A percentile compares a stretch with the other conserved stretches of the same genome.
These are phyloP conservation scores for Zaprionus gabonicus DNA, from an alignment of 1,140 invertebrate genomes.

Conservation along the genomic window DNA sequence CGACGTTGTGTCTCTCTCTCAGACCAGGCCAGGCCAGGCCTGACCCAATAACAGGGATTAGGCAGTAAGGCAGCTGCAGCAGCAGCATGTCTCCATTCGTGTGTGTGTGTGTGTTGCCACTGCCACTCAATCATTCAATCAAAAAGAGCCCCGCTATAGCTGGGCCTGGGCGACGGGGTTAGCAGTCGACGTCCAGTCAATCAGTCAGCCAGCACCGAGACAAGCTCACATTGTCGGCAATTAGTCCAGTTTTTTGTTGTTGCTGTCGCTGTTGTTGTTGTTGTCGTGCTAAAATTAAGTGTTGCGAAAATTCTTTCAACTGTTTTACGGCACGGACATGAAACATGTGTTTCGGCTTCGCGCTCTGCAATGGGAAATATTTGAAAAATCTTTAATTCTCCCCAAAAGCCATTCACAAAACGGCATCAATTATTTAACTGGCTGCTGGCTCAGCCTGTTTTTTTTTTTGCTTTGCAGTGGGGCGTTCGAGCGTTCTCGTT, in stretches of 20 bases:
- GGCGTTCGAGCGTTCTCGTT: conserved; percentile 74
- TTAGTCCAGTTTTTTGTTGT: conserved; percentile 75
- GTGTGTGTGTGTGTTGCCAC: conserved; percentile 55
- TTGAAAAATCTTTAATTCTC: conserved; percentile 79
- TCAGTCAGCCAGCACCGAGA: conserved; percentile 45
- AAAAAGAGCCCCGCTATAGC: conserved; percentile 37
- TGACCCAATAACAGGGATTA: conserved; percentile 82
- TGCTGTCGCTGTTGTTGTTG: conserved; percentile 14
- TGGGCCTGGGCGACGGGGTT: conserved; percentile 27
- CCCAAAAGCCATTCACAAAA: conserved; percentile 60
- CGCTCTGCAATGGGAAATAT: conserved; percentile 59
- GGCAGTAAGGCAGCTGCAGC: conserved; percentile 49
- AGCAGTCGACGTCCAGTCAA: conserved; percentile 64
- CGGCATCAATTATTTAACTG: conserved; percentile 61
- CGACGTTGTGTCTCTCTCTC: conserved; percentile 4
- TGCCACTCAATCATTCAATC: conserved; percentile 80
- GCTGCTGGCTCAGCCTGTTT: conserved; percentile 11
- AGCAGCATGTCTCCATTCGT: conserved; percentile 25
- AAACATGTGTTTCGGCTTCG: conserved; percentile 61
- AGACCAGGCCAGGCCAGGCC: conserved; percentile 40
- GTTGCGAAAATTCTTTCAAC: conserved; percentile 80
- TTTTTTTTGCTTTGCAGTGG: conserved; percentile 31
- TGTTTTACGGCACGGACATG: conserved; percentile 49
- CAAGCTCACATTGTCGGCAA: conserved; percentile 60
- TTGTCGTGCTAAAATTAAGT: conserved; percentile 76